Evolutionary conservation across 2,888 invertebrate genomes (phyloP).

Genomic region (Sepioteuthis lessoniana): DNA sequence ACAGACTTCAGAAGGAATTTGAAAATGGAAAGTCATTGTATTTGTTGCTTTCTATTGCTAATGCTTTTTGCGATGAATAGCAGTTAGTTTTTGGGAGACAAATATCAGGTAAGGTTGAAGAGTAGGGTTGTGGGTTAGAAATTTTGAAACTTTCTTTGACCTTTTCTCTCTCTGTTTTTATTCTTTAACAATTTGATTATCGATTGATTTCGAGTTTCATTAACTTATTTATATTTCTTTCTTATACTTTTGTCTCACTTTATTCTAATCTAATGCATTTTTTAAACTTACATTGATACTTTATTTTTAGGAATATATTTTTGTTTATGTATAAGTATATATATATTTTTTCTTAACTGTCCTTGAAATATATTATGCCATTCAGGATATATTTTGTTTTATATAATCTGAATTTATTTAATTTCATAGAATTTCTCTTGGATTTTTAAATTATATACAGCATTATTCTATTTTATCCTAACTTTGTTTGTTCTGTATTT

Average conservation of each 20-base stretch:
- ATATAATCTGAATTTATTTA: background rate
- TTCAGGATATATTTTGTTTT: background rate
- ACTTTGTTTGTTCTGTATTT: background rate
- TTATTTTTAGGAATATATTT: background rate
- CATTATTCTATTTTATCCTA: background rate
- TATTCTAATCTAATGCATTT: background rate
- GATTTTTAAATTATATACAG: background rate
- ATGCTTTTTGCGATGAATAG: background rate
- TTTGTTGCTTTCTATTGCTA: background rate
- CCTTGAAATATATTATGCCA: background rate
- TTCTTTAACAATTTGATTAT: background rate
- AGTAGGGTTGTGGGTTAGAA: background rate
- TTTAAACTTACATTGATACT: background rate
- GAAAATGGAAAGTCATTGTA: background rate
- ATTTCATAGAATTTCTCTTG: background rate
- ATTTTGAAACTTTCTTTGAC: background rate
- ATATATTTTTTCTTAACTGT: background rate
- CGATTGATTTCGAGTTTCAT: background rate
- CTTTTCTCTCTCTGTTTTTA: background rate
- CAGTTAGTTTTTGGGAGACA: background rate
- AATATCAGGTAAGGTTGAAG: background rate
- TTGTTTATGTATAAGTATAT: background rate
- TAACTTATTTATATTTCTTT: background rate
- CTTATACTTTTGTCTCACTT: background rate
- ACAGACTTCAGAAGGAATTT: background rate